Percentiles rank a stretch among this genome's conserved stretches.
phyloP scores from a whole-genome alignment of 2,113 vertebrate species.

The Bagarius yarrelli region DNA sequence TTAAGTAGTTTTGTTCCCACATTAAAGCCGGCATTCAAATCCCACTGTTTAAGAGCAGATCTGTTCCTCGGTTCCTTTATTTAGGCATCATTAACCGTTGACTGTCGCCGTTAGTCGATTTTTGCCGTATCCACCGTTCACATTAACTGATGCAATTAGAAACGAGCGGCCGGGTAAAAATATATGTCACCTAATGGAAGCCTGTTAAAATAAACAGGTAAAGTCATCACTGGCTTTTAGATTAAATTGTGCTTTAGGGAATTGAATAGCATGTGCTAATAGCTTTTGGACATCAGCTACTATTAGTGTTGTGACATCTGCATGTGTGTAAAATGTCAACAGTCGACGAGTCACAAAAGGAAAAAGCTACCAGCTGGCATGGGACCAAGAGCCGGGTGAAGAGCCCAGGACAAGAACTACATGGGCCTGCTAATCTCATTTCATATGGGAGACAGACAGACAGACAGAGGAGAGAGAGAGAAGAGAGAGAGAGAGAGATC shows the following conservation, averaged over 20 bases:
- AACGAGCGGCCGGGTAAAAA: neutral
- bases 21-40: neutral
- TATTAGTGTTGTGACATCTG: neutral
- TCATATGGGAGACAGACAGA: neutral
- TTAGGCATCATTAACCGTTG: neutral
- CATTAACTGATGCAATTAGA: neutral
- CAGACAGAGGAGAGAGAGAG: conserved; percentile 1
- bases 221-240: neutral
- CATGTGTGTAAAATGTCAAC: conserved; percentile 2
- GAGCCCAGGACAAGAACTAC: conserved; percentile 6
- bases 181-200: neutral
- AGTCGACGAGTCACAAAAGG: neutral
- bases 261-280: neutral
- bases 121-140: neutral
- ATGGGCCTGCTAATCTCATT: conserved; percentile 19
- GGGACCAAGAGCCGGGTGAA: neutral
- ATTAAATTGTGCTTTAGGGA: neutral
- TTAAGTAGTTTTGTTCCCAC: neutral
- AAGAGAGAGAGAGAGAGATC: neutral
- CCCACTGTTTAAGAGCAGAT: neutral
- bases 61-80: no score
- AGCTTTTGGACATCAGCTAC: neutral
- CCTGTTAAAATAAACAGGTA: neutral
- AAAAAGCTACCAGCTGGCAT: conserved; percentile 5
- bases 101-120: no score